Percentiles rank a stretch among this genome's conserved stretches.
Conservation (phyloP, 2,797 vertebrate genomes). For the Threskiornis aethiopicus region DNA sequence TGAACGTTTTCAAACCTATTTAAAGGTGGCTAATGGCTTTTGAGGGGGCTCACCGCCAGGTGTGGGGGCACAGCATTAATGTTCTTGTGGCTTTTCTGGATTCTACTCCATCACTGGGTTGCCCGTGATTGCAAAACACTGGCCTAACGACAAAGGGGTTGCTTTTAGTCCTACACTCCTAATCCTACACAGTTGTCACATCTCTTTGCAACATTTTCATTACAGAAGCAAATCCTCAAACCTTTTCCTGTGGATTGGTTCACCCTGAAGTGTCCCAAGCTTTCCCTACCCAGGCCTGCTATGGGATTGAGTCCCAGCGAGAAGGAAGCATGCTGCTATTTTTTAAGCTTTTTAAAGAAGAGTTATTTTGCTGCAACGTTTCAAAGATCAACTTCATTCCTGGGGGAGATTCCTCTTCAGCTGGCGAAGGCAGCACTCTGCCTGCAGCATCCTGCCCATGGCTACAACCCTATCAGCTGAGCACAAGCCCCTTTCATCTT, state of each 20-base stretch:
- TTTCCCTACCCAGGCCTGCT: not conserved
- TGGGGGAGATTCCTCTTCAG: not conserved
- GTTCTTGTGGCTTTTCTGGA: not conserved
- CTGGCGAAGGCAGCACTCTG: not conserved
- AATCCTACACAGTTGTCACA: not conserved
- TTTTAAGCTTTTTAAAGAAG: not conserved
- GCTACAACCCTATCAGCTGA: accelerated
- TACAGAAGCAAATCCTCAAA: not conserved
- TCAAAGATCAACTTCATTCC: not conserved
- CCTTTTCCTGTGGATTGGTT: not conserved
- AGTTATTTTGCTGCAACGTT: not conserved
- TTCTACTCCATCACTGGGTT: not conserved
- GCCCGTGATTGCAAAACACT: not conserved
- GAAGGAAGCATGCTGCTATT: not conserved
- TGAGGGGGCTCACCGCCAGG: not conserved
- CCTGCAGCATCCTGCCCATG: not conserved
- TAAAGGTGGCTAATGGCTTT: not conserved
- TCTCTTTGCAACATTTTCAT: not conserved
- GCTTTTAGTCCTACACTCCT: not conserved
- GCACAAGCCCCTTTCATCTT: not conserved
- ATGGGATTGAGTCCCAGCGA: not conserved
- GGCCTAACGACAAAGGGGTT: not conserved
- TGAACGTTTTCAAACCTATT: not conserved
- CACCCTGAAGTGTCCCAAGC: not conserved
- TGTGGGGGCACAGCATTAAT: not conserved